These are phyloP conservation scores for Napeogenes sylphis DNA, from an alignment of 2,888 invertebrate genomes.

Conservation along the genomic window DNA sequence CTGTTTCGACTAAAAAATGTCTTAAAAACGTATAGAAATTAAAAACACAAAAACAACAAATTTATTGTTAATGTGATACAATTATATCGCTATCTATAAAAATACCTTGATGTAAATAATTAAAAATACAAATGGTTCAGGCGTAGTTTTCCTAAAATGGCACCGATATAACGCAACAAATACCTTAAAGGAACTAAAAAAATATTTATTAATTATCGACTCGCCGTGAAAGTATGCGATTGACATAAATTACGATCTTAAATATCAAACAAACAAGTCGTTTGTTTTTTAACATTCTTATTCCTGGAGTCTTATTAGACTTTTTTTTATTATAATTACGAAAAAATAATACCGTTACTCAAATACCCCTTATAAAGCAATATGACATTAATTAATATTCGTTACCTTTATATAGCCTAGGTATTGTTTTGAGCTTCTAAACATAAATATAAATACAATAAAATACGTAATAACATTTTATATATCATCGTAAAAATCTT, in stretches of 20 bases:
- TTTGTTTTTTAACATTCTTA: neutral
- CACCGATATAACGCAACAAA: conserved; percentile 5
- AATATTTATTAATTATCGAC: conserved; percentile 15
- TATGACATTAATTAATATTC: too few relatives aligned
- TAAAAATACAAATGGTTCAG: conserved; percentile 1
- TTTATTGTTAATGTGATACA: conserved; percentile 16
- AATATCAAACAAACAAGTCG: conserved; percentile 1
- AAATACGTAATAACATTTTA: too few relatives aligned
- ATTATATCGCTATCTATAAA: conserved; percentile 17
- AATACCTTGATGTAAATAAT: conserved; percentile 5
- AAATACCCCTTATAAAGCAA: too few relatives aligned
- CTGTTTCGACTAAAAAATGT: neutral
- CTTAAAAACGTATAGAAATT: neutral
- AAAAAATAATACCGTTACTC: neutral
- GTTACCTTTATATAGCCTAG: too few relatives aligned
- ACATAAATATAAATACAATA: too few relatives aligned
- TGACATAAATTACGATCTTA: conserved; percentile 13
- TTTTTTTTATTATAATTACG: too few relatives aligned
- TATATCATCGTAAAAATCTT: too few relatives aligned
- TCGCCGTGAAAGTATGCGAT: neutral
- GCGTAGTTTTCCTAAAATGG: conserved; percentile 12
- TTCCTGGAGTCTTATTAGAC: too few relatives aligned
- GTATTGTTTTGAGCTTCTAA: too few relatives aligned
- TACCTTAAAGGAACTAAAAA: conserved; percentile 14
- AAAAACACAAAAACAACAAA: conserved; percentile 11